Evolutionary conservation across 1,140 invertebrate species (phyloP), one percentile per base, ranked within the genome.

Genomic region (Mizuhopecten yessoensis): DNA sequence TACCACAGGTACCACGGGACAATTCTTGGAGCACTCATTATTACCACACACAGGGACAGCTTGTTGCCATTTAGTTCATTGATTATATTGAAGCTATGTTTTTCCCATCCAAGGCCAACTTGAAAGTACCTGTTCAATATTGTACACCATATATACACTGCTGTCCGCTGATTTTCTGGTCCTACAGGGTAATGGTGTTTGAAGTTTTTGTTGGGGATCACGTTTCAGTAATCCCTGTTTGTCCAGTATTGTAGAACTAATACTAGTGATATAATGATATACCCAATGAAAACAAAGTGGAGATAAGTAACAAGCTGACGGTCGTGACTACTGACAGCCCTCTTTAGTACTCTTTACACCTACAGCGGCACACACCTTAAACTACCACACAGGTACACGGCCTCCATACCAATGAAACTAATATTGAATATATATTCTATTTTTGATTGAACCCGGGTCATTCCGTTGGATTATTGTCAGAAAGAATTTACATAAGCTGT

Each of bases 401-500:
- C n/a, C 57, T 75, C n/a, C 57, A 75, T 75, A 75, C 57, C 57
- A 75, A 29, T 75, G 57, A 75, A 75, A 75, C 57, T n/a, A 75
- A 75, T 75, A 75, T 75, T 29, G 42, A 13, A 45, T 45, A 75
- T n/a, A n/a, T 75, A 75, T 75, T 75, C 57, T 75, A 75, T 75
- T 29, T 75, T 29, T n/a, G 57, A 29, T 75, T 75, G 57, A 75
- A 75, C 57, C n/a, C 57, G 29, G 57, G 57, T 75, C 57, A 75
- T 75, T 29, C 57, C n/a, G 57, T 75, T 75, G 57, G 57, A 75
- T 17, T 75, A 75, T 75, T 75, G 57, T 75, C 23, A 75, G 57
- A 75, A 75, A 75, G 57, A 75, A 75, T 75, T 75, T 75, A 75
- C 57, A 75, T n/a, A 75, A 75, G 57, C 57, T 75, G 57, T 75